phyloP scores from a whole-genome alignment of 2,797 vertebrate genomes.

The Phrynocephalus vlangalii region DNA sequence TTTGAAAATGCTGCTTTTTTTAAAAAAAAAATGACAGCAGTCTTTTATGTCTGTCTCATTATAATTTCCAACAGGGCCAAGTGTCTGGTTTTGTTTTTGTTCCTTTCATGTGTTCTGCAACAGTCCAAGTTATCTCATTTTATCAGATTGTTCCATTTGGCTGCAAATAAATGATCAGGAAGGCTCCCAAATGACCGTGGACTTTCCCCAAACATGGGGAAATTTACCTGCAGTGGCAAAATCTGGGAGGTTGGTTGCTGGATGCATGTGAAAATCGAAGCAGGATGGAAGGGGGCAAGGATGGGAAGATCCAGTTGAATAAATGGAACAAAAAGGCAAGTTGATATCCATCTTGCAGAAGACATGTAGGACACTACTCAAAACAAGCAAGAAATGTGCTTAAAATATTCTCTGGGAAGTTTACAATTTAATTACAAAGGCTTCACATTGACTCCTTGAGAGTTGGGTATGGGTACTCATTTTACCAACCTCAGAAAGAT shows the following conservation, averaged over 20 bases:
- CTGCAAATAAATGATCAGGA: constrained; percentile 6
- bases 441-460: too few species aligned
- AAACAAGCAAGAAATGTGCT: too few species aligned
- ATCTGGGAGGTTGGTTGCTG: background rate
- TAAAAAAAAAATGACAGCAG: background rate
- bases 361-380: background rate
- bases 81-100: background rate
- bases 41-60: constrained; percentile 3
- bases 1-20: constrained; percentile 4
- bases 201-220: background rate
- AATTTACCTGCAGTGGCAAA: background rate
- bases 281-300: background rate
- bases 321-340: too few species aligned
- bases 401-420: too few species aligned
- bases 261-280: background rate
- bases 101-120: background rate
- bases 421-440: too few species aligned
- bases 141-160: background rate
- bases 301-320: too few species aligned
- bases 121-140: constrained; percentile 9
- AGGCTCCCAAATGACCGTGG: background rate
- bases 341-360: too few species aligned
- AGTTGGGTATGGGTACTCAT: too few species aligned
- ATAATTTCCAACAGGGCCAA: constrained; percentile 26
- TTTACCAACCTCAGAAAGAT: too few species aligned